phyloP scores from a whole-genome alignment of 1,140 invertebrate species.

The Lanistes nyassanus region DNA sequence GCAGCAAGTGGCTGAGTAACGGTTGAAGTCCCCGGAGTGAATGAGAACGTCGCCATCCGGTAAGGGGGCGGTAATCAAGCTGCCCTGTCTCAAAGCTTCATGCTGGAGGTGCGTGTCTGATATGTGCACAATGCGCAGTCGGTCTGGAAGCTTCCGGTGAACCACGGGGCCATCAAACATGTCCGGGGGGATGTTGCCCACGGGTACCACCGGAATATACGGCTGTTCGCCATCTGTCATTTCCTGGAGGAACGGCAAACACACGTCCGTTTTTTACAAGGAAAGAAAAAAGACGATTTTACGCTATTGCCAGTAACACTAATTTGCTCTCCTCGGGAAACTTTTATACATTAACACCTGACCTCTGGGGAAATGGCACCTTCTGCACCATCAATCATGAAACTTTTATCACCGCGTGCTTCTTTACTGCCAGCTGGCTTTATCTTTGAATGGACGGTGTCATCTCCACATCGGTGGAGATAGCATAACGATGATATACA shows the following conservation, averaged over 20 bases:
- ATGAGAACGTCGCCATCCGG: constrained; percentile 51
- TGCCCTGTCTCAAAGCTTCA: neutral
- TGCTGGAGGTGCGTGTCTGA: constrained; percentile 53
- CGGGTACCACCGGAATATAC: neutral
- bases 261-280: no score
- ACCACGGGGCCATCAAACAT: neutral
- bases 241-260: neutral
- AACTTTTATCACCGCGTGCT: no score
- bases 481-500: no score
- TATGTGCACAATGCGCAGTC: constrained; percentile 49
- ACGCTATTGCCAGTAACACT: no score
- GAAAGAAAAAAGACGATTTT: neutral
- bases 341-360: no score
- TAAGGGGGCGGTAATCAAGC: constrained; percentile 2
- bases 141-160: neutral
- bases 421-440: no score
- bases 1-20: constrained; percentile 1
- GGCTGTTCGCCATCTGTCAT: neutral
- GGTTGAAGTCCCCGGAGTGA: constrained; percentile 53
- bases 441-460: no score
- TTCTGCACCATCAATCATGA: no score
- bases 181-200: constrained; percentile 4
- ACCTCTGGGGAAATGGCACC: no score
- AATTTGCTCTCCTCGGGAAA: no score
- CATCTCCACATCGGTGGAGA: no score